A percentile compares a stretch with the other conserved stretches of the same genome.
Evolutionary conservation across 2,113 vertebrate genomes (phyloP).

Genomic region (Hippocampus abdominalis): DNA sequence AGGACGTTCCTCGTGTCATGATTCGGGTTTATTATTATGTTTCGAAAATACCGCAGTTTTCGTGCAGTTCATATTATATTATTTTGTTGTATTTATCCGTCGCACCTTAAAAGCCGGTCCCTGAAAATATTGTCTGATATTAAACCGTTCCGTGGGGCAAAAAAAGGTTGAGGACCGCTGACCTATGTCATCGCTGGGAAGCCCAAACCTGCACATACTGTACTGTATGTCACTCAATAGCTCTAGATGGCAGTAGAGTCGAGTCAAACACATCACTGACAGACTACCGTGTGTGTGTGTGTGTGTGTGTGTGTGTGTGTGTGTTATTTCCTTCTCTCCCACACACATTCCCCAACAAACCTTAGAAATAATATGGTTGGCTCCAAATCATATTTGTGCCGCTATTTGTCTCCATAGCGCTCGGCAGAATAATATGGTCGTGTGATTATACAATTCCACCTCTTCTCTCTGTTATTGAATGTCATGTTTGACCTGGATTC

Average conservation of each 20-base stretch:
- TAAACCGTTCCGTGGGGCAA: no score
- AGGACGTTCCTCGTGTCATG: no score
- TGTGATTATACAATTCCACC: conserved; percentile 63
- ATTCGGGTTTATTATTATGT: no score
- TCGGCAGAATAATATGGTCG: conserved; percentile 54
- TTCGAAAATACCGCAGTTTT: no score
- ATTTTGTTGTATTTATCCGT: no score
- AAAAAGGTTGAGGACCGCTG: neutral
- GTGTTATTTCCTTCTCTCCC: conserved; percentile 25
- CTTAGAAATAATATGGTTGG: conserved; percentile 36
- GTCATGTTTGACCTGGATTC: conserved; percentile 65
- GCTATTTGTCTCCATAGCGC: conserved; percentile 61
- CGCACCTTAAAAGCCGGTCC: no score
- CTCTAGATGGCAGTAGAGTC: conserved; percentile 71
- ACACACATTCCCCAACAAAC: conserved; percentile 47
- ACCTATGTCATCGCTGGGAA: neutral
- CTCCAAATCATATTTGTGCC: conserved; percentile 53
- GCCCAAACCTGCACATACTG: neutral
- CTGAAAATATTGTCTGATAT: no score
- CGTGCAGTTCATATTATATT: no score
- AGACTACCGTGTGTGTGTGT: neutral
- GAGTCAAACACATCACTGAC: conserved; percentile 25
- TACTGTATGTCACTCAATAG: conserved; percentile 11
- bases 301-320: conserved; percentile 27
- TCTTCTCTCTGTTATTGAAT: conserved; percentile 62